Base-by-base conservation (phyloP, 2,113 vertebrate species). In the Sorex araneus region DNA sequence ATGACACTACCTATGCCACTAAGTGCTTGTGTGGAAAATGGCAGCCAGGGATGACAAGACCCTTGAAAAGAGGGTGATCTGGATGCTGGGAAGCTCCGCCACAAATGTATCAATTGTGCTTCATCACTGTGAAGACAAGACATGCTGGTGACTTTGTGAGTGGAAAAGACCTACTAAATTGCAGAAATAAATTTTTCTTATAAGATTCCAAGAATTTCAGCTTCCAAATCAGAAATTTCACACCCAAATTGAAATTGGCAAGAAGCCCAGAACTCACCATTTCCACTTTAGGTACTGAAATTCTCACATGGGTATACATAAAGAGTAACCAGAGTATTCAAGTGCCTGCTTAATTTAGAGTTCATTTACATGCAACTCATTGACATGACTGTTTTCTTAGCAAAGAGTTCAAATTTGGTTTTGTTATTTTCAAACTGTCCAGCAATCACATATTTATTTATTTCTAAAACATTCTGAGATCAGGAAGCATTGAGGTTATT, bases 201-300 rank as follows among this genome's bases (percentile, higher is more conserved):
- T 89, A 91, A 90, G 64, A 76, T 87, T 93, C n/a, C 84, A 91
- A 90, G 79, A 95, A 85, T 83, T 92, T 93, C 63, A 73, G 84
- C 69, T 95, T 88, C 36, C 45, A 73, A 90, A 80, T 92, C 50
- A 95, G 92, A 93, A 85, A 77, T 93, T 92, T 94, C 88, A 95
- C 83, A 95, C 87, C 50, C 63, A 83, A 91, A 43, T 90, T 92
- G 78, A 85, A 96, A 92, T 45, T 95, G 96, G 94, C 67, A 0
- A 88, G 86, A 92, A 90, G 92, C 90, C 94, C 84, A 90, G 95
- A 94, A 90, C 45, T 95, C n/a, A 43, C 80, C 93, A 95, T 92
- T 95, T 95, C 86, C 85, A 90, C 90, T 77, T 88, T 60, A 76
- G 73, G 60, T 93, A 74, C 86, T 84, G 86, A 95, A 90, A 89